Percentiles rank a stretch among this genome's conserved stretches.
phyloP scores from a whole-genome alignment of 2,797 vertebrate genomes.

The Sebastes hubbsi region DNA sequence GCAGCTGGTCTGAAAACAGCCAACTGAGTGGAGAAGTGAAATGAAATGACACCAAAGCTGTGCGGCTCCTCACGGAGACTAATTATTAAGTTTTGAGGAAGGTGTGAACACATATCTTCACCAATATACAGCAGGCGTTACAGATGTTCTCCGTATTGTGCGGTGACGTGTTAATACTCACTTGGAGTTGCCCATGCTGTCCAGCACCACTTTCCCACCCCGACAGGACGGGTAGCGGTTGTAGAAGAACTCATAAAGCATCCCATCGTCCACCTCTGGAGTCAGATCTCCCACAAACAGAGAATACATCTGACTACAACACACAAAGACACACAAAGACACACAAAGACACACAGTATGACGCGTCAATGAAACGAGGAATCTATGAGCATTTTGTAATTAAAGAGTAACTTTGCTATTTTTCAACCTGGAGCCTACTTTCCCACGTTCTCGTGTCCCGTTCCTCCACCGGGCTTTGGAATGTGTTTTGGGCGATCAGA shows the following conservation, averaged over 20 bases:
- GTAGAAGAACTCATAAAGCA: conserved; percentile 96
- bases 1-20: neutral
- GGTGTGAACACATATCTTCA: neutral
- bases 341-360: neutral
- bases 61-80: neutral
- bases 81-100: neutral
- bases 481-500: too few species aligned
- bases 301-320: conserved; percentile 88
- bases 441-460: neutral
- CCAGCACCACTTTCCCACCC: conserved; percentile 93
- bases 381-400: neutral
- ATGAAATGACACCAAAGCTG: neutral
- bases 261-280: conserved; percentile 93
- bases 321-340: neutral
- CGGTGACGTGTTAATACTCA: conserved; percentile 70
- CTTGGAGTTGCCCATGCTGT: conserved; percentile 92
- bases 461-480: too few species aligned
- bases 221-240: conserved; percentile 93
- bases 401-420: too few species aligned
- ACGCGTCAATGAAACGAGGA: neutral
- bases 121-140: neutral
- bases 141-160: neutral
- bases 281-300: conserved; percentile 94
- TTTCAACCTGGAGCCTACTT: neutral
- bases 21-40: neutral